Evolutionary conservation across 1,140 invertebrate genomes (phyloP).

Genomic region (Hyles euphorbiae): DNA sequence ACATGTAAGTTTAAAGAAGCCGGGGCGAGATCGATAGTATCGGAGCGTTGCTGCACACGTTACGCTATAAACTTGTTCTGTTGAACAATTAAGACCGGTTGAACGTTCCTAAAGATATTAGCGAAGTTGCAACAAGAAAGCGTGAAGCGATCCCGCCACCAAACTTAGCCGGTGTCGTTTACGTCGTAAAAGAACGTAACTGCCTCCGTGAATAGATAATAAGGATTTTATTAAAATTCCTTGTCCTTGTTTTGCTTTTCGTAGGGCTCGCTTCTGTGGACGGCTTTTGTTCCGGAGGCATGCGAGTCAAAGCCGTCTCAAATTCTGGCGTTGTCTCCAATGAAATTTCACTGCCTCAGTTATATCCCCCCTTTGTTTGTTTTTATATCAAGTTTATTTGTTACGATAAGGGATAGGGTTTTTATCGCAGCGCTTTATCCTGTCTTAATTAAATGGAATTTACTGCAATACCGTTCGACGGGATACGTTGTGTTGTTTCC

Average conservation of each 20-base stretch:
- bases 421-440: background rate
- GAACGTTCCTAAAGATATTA: constrained; percentile 45
- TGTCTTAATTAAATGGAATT: constrained; percentile 1
- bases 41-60: no score
- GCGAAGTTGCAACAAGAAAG: constrained; percentile 40
- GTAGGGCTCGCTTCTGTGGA: constrained; percentile 29
- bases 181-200: constrained; percentile 61
- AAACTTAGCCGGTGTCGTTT: constrained; percentile 38
- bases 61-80: background rate
- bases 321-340: constrained; percentile 32
- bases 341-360: constrained; percentile 38
- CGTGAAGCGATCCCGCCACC: constrained; percentile 30
- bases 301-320: constrained; percentile 33
- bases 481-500: no score
- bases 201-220: constrained; percentile 65
- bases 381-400: constrained; percentile 17
- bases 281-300: constrained; percentile 43
- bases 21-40: no score
- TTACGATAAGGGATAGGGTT: constrained; percentile 24
- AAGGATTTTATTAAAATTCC: constrained; percentile 69
- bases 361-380: constrained; percentile 27
- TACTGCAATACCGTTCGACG: no score
- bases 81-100: constrained; percentile 36
- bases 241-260: constrained; percentile 56
- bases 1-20: no score